Percentiles rank a stretch among this genome's conserved stretches.
These are phyloP conservation scores for Eulacestoma nigropectus DNA, from an alignment of 2,113 vertebrate species.

Conservation along the genomic window DNA sequence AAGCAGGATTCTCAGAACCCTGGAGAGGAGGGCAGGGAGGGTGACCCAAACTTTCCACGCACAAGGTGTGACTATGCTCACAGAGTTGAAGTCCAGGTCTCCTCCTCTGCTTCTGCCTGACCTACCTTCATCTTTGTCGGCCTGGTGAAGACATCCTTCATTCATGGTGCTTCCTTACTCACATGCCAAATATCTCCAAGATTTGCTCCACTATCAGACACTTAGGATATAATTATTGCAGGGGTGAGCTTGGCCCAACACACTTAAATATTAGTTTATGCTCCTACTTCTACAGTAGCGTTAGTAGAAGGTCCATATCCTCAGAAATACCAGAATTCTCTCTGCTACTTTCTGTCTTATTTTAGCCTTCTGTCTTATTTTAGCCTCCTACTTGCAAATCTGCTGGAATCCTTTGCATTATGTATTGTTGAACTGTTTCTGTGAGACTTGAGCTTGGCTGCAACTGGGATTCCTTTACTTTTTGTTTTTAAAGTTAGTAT, in stretches of 20 bases:
- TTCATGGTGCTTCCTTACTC: neutral
- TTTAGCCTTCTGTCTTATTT: slow-evolving; percentile 19
- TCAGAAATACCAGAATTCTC: neutral
- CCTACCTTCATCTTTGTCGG: neutral
- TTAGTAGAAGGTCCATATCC: neutral
- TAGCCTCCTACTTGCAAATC: slow-evolving; percentile 13
- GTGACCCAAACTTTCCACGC: neutral
- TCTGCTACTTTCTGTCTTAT: neutral
- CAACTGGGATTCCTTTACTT: slow-evolving; percentile 27
- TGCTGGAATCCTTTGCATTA: slow-evolving; percentile 35
- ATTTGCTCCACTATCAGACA: neutral
- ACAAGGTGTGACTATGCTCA: neutral
- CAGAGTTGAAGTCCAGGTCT: neutral
- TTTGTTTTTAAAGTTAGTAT: slow-evolving; percentile 61
- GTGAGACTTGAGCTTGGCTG: slow-evolving; percentile 33
- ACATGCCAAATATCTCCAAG: neutral
- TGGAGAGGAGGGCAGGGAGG: neutral
- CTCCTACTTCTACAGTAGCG: neutral
- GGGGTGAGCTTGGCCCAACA: neutral
- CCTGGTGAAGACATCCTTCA: neutral
- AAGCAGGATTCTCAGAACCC: neutral
- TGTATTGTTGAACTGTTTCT: slow-evolving; percentile 8
- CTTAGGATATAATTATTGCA: neutral
- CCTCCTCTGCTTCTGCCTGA: neutral
- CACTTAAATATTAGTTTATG: neutral